These are phyloP conservation scores for Rhinoderma darwinii DNA, from an alignment of 2,113 vertebrate species.

Conservation along the genomic window DNA sequence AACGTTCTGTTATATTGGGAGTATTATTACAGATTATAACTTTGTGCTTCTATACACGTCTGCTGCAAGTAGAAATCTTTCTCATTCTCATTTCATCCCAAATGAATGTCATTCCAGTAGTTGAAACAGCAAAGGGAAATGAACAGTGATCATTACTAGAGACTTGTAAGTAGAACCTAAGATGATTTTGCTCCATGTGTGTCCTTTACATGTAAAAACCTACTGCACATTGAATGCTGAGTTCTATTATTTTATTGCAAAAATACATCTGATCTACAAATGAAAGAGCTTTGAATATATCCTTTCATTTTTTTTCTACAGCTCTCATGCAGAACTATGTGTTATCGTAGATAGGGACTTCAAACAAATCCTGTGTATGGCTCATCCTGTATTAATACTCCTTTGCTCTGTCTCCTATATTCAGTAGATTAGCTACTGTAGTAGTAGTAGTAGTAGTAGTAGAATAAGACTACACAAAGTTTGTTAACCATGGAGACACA, in stretches of 20 bases:
- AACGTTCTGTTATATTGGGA: neutral
- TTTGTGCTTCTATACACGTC: neutral
- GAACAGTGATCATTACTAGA: conserved; percentile 20
- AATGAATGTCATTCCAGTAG: conserved; percentile 37
- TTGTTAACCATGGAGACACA: too few relatives aligned
- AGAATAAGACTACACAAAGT: too few relatives aligned
- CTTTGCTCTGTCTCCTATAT: too few relatives aligned
- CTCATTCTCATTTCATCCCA: conserved; percentile 12
- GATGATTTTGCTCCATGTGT: conserved; percentile 10
- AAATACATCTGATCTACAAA: neutral
- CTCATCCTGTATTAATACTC: too few relatives aligned
- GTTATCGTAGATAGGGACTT: too few relatives aligned
- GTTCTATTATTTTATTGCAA: neutral
- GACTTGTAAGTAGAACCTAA: conserved; percentile 24
- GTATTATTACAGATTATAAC: conserved; percentile 14
- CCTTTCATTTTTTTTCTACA: neutral
- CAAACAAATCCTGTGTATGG: too few relatives aligned
- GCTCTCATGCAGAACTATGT: neutral
- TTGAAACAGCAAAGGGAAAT: conserved; percentile 27
- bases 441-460: too few relatives aligned
- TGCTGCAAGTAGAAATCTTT: neutral
- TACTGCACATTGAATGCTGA: neutral
- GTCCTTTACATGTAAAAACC: neutral
- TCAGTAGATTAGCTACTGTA: too few relatives aligned
- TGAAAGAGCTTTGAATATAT: neutral